Conservation (phyloP, 2,888 invertebrate genomes). For the Notodonta ziczac region DNA sequence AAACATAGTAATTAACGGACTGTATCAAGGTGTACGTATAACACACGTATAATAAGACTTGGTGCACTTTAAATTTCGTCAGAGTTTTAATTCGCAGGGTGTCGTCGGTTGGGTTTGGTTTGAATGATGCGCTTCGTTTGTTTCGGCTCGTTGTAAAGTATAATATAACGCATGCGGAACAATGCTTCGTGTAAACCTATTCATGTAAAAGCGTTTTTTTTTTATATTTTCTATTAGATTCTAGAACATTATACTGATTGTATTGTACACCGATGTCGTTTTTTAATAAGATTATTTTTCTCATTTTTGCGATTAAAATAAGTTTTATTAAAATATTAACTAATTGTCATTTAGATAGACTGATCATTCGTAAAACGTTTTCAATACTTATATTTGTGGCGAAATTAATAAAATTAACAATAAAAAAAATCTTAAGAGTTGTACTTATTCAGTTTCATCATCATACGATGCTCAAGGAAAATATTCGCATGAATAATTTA, state of each 20-base stretch:
- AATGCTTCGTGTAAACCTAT: not conserved
- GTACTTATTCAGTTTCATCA: not conserved
- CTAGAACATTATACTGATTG: not conserved
- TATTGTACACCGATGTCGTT: not conserved
- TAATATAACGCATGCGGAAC: not conserved
- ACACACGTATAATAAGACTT: no score
- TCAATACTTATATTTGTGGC: not conserved
- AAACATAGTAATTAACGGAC: not conserved
- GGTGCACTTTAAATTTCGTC: not conserved
- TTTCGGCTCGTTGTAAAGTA: not conserved
- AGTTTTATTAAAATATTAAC: not conserved
- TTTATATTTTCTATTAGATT: not conserved
- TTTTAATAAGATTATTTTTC: not conserved
- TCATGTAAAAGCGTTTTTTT: not conserved
- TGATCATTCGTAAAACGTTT: not conserved
- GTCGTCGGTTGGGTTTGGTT: not conserved
- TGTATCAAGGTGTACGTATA: not conserved
- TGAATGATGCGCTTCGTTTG: not conserved
- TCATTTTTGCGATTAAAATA: not conserved
- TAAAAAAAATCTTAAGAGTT: not conserved
- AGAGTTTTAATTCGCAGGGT: constrained; percentile 1
- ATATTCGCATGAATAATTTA: not conserved
- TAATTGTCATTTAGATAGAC: not conserved
- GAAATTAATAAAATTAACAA: not conserved
- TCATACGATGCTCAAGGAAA: not conserved